A percentile compares a stretch with the other conserved stretches of the same genome.
Conservation (phyloP, 2,888 invertebrate genomes). For the Thera obeliscata region DNA sequence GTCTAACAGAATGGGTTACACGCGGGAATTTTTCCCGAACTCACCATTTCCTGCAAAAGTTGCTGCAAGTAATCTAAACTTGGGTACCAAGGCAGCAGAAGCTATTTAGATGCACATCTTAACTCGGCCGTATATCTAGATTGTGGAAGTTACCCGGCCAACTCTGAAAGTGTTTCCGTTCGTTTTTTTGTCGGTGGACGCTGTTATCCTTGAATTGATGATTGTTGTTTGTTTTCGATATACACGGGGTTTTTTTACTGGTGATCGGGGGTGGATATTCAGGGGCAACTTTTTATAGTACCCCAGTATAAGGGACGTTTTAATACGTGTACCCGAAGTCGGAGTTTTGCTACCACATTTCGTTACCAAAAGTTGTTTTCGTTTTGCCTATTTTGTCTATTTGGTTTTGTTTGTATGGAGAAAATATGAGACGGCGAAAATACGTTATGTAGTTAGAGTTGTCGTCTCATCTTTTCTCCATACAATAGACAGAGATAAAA, state of each 20-base stretch:
- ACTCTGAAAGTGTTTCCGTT: slow-evolving; percentile 63
- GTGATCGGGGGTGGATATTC: neutral
- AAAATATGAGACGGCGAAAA: too few relatives aligned
- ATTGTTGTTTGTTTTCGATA: slow-evolving; percentile 44
- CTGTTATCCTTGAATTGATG: slow-evolving; percentile 1
- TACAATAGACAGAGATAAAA: too few relatives aligned
- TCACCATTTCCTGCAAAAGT: slow-evolving; percentile 58
- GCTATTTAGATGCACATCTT: slow-evolving; percentile 85
- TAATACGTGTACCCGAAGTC: too few relatives aligned
- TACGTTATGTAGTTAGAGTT: too few relatives aligned
- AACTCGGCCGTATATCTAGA: slow-evolving; percentile 83
- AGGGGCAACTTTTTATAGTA: neutral
- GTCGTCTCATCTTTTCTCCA: too few relatives aligned
- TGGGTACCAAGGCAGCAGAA: slow-evolving; percentile 79
- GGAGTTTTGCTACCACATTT: too few relatives aligned
- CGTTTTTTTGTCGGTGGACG: slow-evolving; percentile 43
- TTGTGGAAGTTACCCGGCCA: slow-evolving; percentile 68
- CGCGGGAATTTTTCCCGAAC: slow-evolving; percentile 63
- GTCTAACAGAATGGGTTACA: slow-evolving; percentile 73
- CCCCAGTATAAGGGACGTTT: too few relatives aligned
- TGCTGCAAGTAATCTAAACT: slow-evolving; percentile 84
- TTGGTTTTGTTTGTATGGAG: too few relatives aligned
- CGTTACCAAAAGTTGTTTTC: too few relatives aligned
- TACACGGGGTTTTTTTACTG: neutral
- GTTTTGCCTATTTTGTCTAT: too few relatives aligned